These are phyloP conservation scores for Ciconia nigra DNA, from an alignment of 2,797 vertebrate species.

Conservation along the genomic window DNA sequence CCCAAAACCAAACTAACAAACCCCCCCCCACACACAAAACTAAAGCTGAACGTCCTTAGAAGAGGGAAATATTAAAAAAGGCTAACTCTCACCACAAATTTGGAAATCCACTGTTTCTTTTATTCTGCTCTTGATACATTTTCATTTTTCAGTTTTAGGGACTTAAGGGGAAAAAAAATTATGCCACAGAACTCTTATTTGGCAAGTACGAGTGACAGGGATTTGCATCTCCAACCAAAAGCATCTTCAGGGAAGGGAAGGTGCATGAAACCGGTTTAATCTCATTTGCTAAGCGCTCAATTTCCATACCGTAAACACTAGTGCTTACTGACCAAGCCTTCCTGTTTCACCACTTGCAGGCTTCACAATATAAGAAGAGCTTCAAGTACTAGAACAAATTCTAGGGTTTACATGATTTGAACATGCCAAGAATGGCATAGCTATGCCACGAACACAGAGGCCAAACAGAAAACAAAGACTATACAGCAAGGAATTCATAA, in stretches of 20 bases:
- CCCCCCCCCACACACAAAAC: no score
- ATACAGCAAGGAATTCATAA: not conserved
- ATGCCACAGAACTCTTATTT: not conserved
- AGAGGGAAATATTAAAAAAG: not conserved
- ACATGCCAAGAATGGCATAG: not conserved
- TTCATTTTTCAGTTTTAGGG: not conserved
- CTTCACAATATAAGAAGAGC: not conserved
- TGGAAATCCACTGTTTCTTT: not conserved
- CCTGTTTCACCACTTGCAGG: not conserved
- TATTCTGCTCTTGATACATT: not conserved
- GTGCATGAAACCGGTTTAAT: not conserved
- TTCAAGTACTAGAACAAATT: not conserved
- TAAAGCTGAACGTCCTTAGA: not conserved
- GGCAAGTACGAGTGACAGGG: not conserved
- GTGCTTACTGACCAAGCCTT: not conserved
- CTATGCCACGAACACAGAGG: not conserved
- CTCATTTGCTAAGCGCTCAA: not conserved
- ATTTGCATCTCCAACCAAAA: not conserved
- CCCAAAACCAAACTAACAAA: no score
- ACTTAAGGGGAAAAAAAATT: not conserved
- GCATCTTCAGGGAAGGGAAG: not conserved
- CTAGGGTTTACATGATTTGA: not conserved
- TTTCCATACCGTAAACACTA: not conserved
- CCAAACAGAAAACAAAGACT: not conserved
- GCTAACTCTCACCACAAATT: not conserved